Evolutionary conservation across 2,797 vertebrate genomes (phyloP).

Genomic region (Anas capensis): DNA sequence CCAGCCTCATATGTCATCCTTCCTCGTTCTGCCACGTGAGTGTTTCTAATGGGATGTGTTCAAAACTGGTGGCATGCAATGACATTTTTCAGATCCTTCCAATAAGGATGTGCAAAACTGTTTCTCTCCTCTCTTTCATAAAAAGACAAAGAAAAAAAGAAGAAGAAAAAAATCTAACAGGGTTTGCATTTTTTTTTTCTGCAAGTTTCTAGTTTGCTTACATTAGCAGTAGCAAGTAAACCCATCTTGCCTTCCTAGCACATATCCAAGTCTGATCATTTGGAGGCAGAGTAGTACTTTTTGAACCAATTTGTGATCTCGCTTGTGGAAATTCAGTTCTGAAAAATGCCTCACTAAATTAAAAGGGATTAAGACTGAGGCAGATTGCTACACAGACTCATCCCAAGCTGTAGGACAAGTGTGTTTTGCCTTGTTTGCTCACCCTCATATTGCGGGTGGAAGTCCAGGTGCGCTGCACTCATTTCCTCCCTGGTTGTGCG

Average conservation of each 20-base stretch:
- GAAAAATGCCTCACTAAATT: neutral
- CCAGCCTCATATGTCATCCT: neutral
- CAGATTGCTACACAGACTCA: neutral
- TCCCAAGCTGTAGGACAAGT: neutral
- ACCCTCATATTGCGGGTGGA: neutral
- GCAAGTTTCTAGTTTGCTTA: neutral
- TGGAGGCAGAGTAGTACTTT: rapidly evolving
- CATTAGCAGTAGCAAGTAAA: neutral
- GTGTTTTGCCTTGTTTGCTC: neutral
- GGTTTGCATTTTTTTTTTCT: neutral
- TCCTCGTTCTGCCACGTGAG: neutral
- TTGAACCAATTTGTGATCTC: neutral
- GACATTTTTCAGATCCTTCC: neutral
- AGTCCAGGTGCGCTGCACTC: rapidly evolving
- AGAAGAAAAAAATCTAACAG: neutral
- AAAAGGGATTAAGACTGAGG: neutral
- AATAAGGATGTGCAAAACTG: neutral
- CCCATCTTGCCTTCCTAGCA: neutral
- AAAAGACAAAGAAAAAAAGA: neutral
- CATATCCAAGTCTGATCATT: neutral
- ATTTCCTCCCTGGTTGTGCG: rapidly evolving
- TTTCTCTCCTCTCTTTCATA: neutral
- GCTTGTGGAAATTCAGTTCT: neutral
- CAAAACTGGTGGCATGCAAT: neutral
- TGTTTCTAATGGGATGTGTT: neutral